Evolutionary conservation across 2,888 invertebrate species (phyloP).

Genomic region (Cryptus viduatorius): DNA sequence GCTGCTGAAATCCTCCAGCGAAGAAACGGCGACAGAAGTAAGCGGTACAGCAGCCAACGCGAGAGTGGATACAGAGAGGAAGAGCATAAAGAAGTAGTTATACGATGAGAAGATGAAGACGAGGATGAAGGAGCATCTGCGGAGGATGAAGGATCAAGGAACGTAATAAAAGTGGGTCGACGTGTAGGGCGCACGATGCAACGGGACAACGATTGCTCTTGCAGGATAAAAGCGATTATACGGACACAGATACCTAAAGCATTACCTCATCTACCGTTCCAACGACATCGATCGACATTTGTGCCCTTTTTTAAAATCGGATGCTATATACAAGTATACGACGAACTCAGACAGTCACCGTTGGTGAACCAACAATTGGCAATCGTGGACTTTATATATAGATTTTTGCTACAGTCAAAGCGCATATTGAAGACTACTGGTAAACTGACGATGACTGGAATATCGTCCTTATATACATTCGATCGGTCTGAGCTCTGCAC

Average conservation of each 20-base stretch:
- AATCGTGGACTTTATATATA: neutral
- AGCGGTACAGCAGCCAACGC: constrained; percentile 10
- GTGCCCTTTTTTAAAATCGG: constrained; percentile 8
- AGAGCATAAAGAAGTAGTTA: constrained; percentile 1
- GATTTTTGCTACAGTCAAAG: neutral
- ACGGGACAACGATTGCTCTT: constrained; percentile 9
- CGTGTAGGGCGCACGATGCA: constrained; percentile 37
- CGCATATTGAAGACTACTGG: too few relatives aligned
- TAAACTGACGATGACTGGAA: too few relatives aligned
- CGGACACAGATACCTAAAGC: neutral
- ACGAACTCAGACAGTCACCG: too few relatives aligned
- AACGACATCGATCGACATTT: constrained; percentile 35
- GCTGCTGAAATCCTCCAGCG: constrained; percentile 16
- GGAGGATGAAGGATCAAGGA: constrained; percentile 35
- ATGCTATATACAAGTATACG: neutral
- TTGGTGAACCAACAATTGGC: too few relatives aligned
- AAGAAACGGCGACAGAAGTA: neutral
- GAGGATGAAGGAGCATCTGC: neutral
- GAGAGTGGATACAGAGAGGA: neutral
- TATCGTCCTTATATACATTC: too few relatives aligned
- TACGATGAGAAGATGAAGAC: constrained; percentile 1
- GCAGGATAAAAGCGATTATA: neutral
- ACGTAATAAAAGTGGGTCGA: constrained; percentile 48
- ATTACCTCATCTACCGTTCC: neutral
- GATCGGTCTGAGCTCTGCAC: too few relatives aligned